Conservation (phyloP, 2,888 invertebrate genomes). For the Nipponacmea schrenckii region DNA sequence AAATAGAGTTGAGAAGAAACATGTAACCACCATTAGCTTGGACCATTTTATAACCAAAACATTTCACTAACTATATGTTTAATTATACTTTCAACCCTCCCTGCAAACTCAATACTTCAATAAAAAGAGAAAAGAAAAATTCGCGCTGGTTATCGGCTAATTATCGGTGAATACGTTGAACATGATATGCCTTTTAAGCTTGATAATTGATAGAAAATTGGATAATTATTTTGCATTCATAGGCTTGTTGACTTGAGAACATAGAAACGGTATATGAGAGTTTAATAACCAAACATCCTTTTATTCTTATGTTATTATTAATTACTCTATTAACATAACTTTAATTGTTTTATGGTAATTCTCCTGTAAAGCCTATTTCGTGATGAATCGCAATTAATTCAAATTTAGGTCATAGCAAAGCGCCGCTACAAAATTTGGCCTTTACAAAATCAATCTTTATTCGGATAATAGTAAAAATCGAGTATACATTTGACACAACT, state of each 20-base stretch:
- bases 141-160: neutral
- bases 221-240: neutral
- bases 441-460: too few relatives aligned
- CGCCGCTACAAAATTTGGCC: too few relatives aligned
- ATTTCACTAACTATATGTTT: neutral
- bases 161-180: neutral
- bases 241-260: neutral
- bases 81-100: neutral
- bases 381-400: too few relatives aligned
- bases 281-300: too few relatives aligned
- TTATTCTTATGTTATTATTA: too few relatives aligned
- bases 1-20: neutral
- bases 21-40: neutral
- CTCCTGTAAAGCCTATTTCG: too few relatives aligned
- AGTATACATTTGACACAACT: too few relatives aligned
- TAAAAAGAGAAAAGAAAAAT: neutral
- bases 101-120: neutral
- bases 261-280: neutral
- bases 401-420: too few relatives aligned
- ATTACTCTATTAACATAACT: too few relatives aligned
- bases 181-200: conserved; percentile 8
- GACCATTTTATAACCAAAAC: neutral
- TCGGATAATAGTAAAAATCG: too few relatives aligned
- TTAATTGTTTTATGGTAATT: too few relatives aligned
- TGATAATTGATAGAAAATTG: neutral